Evolutionary conservation across 2,113 vertebrate species (phyloP), one percentile per base, ranked within the genome.

Genomic region (Chaetodon trifascialis): DNA sequence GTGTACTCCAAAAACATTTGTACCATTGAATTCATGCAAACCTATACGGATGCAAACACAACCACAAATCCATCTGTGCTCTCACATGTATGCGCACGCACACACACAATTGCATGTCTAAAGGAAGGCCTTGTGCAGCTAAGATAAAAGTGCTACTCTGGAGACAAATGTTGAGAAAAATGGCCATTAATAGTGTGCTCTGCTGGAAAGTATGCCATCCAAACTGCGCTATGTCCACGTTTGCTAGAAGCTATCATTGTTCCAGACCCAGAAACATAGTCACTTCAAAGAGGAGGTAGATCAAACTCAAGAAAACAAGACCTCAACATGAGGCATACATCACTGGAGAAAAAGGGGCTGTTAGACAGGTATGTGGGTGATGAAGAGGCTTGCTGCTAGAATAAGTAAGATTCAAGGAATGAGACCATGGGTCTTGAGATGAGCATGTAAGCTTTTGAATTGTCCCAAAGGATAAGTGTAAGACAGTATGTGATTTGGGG

Each of bases 221-320:
- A 76, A 76, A 70, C 34, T 69, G 81, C 69, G 85, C 73, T 76
- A 76, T 83, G 73, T 89, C 80, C 80, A 49, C 44, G 55, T 79
- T 69, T 83, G 76, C 84, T 80, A 64, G 44, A 74, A 67, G 60
- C 74, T 68, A 82, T 89, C 77, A 40, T 19, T 46, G 52, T 64
- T 52, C 55, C 60, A 76, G 85, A 82, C 68, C 63, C 83, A 58
- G 60, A 82, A 85, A 89, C 86, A 80, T 11, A 76, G 46, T 71
- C 55, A 88, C 83, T 92, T 93, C 89, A 94, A 89, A 93, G 82
- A 76, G 75, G 44, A 47, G 16, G 46, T n/a, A 83, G 73, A 79
- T 93, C 80, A 84, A 86, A 89, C 84, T 76, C 49, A 89, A 81
- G 70, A 88, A 86, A 90, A 90, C 90, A 90, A 83, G 73, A 88